Percentiles rank a stretch among this genome's conserved stretches.
These are phyloP conservation scores for Aphodius sticticus DNA, from an alignment of 2,888 invertebrate genomes.

Conservation along the genomic window DNA sequence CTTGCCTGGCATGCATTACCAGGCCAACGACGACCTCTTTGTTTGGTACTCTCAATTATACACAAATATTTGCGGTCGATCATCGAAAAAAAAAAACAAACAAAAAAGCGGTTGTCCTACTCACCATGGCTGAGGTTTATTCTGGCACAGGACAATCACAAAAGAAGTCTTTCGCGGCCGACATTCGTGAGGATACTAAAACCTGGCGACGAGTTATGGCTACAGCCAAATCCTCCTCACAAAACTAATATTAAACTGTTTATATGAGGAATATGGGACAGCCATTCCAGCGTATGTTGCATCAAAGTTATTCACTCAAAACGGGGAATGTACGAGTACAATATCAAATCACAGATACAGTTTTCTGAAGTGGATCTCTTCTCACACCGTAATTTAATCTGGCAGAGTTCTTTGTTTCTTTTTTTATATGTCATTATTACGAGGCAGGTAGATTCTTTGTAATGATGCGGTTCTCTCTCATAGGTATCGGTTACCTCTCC, in stretches of 20 bases:
- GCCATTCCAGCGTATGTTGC: not conserved
- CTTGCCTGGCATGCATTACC: not conserved
- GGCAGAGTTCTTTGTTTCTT: too few relatives aligned
- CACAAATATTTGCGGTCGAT: not conserved
- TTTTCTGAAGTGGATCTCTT: too few relatives aligned
- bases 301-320: not conserved
- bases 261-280: not conserved
- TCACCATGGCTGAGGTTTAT: not conserved
- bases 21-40: not conserved
- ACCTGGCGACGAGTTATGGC: not conserved
- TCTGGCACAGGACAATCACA: not conserved
- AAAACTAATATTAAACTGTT: not conserved
- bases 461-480: too few relatives aligned
- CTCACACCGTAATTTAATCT: too few relatives aligned
- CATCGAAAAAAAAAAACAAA: not conserved
- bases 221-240: not conserved
- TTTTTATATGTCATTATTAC: too few relatives aligned
- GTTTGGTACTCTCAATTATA: not conserved
- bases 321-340: not conserved
- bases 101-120: slow-evolving; percentile 4
- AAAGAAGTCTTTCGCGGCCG: not conserved
- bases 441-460: too few relatives aligned
- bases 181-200: not conserved
- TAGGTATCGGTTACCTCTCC: too few relatives aligned
- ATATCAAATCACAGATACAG: too few relatives aligned